These are phyloP conservation scores for Crotalus viridis DNA, from an alignment of 2,113 vertebrate genomes.

Conservation along the genomic window DNA sequence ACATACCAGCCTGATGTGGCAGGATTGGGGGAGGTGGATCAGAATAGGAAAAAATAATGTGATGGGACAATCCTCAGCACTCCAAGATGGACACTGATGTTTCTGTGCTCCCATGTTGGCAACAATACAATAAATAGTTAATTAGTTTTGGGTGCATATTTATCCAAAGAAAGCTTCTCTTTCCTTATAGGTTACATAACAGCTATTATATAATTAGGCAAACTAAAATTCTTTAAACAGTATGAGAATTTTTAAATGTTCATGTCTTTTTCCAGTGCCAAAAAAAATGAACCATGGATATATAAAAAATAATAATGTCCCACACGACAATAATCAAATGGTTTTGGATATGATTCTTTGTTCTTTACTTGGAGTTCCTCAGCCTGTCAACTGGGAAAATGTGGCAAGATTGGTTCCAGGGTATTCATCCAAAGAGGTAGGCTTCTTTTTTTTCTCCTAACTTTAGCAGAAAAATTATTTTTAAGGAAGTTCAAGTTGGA, in stretches of 20 bases:
- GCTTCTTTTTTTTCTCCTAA: background rate
- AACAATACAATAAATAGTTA: background rate
- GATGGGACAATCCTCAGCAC: background rate
- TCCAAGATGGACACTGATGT: background rate
- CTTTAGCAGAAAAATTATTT: background rate
- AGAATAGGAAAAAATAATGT: background rate
- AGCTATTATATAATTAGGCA: background rate
- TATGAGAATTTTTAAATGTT: conserved; percentile 41
- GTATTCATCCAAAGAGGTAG: conserved; percentile 93
- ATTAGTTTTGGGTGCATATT: background rate
- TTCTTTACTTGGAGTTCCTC: conserved; percentile 84
- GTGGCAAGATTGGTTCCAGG: conserved; percentile 93
- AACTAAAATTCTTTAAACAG: background rate
- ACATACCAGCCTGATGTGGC: background rate
- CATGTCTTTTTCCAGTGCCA: conserved; percentile 47
- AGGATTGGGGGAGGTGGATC: background rate
- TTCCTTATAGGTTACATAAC: background rate
- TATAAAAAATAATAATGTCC: conserved; percentile 94
- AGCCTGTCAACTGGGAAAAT: conserved; percentile 95
- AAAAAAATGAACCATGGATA: conserved; percentile 88
- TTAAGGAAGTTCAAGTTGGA: background rate
- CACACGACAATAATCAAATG: conserved; percentile 90
- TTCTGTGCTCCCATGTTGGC: background rate
- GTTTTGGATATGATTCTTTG: conserved; percentile 95
- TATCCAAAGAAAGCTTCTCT: background rate